Base-by-base conservation (phyloP, 92 coral and sea anemone species). In the Palythoa grandiflora region DNA sequence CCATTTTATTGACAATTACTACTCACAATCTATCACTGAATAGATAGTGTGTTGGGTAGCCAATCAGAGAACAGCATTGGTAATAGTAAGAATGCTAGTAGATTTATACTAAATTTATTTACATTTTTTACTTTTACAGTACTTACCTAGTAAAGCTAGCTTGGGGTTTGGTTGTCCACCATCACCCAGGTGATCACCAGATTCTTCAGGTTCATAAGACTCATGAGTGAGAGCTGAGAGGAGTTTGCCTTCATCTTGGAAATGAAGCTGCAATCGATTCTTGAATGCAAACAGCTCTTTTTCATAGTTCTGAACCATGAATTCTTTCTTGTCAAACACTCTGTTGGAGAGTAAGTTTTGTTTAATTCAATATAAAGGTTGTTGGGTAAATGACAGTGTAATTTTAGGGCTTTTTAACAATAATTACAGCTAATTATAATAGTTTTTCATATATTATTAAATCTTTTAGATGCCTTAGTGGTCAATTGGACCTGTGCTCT, bases 211-310 rank as follows among this genome's bases (percentile, higher is more conserved):
- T 50, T 79, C 53, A 75, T 85, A 92, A 15, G 94, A 92, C 50
- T 86, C 96, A 78, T 95, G 99, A 17, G 92, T 93, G 6, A 97
- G 93, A 52, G 97, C 96, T 11, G 88, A 83, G 38, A 79, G 53
- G 48, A 97, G 94, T 35, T 37, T 60, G 20, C 55, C 78, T 11
- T 91, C 94, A 86, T 93, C 94, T 10, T 90, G 89, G 72, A 89
- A 91, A 15, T 71, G 68, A 51, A 96, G 92, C 9, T 93, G 89
- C 39, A 97, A 89, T 40, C 99, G 92, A 80, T 72, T 90, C 87
- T 92, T 93, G 94, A 97, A 97, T 53, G 99, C 95, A 91, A 88
- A 93, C 83, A 97, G 87, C 75, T 97, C 99, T 73, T 90, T 97
- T 16, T 92, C 94, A 79, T 91, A 97, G 88, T 97, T 97, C 88